phyloP scores from a whole-genome alignment of 1,140 invertebrate genomes.

The Rhizoglyphus robini region DNA sequence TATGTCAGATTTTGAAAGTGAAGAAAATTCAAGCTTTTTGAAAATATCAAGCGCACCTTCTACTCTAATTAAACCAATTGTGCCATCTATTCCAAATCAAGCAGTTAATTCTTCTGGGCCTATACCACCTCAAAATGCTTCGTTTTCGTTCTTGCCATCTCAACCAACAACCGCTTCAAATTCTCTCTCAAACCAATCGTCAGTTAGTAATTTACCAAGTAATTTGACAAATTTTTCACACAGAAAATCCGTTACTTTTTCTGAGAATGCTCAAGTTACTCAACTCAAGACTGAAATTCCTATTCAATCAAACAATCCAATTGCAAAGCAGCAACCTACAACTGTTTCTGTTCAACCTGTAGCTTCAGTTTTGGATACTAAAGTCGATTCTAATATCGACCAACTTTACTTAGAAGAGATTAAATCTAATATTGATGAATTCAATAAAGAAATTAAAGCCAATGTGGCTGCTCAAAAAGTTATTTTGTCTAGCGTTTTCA shows the following conservation, averaged over 20 bases:
- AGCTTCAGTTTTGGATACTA: background rate
- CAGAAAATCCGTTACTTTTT: too few species aligned
- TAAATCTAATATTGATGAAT: background rate
- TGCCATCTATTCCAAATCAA: background rate
- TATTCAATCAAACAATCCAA: too few species aligned
- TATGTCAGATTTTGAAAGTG: constrained; percentile 2
- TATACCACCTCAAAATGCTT: too few species aligned
- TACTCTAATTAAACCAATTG: background rate
- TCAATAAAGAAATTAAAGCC: background rate
- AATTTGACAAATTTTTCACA: too few species aligned
- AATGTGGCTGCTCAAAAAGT: background rate
- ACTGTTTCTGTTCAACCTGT: background rate
- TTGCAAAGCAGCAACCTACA: too few species aligned
- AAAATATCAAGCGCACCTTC: background rate
- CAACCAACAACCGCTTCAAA: too few species aligned
- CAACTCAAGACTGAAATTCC: too few species aligned
- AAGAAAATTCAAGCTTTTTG: background rate
- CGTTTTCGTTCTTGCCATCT: too few species aligned
- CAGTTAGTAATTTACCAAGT: too few species aligned
- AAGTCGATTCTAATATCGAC: too few species aligned
- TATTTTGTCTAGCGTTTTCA: background rate
- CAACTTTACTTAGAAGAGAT: background rate
- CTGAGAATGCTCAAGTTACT: too few species aligned
- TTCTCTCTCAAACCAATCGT: too few species aligned
- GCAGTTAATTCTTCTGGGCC: background rate